These are phyloP conservation scores for Caenorhabditis briggsae DNA, from an alignment of 1,140 invertebrate species.

Conservation along the genomic window DNA sequence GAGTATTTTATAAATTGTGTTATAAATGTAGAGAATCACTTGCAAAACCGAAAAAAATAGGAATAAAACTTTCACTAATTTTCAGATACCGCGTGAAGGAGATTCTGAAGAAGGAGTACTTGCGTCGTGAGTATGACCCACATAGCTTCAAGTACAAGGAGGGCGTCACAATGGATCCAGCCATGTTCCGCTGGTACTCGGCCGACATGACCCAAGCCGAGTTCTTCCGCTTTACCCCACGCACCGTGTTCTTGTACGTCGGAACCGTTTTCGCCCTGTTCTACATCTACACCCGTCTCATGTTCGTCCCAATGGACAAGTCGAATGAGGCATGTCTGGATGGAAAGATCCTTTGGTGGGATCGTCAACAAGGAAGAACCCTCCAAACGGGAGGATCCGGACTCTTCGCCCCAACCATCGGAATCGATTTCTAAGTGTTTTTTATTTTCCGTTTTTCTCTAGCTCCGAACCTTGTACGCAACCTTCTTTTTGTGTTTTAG, in stretches of 20 bases:
- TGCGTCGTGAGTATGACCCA: conserved; percentile 75
- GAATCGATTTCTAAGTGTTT: conserved; percentile 68
- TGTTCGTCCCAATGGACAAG: conserved; percentile 67
- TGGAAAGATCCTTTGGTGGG: conserved; percentile 76
- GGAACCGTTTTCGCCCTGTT: conserved; percentile 68
- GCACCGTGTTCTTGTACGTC: conserved; percentile 73
- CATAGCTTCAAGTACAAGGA: conserved; percentile 78
- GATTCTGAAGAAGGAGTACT: conserved; percentile 77
- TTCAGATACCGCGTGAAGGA: conserved; percentile 77
- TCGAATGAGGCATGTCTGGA: conserved; percentile 71
- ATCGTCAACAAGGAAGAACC: conserved; percentile 69
- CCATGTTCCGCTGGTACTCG: conserved; percentile 78
- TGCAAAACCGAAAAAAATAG: not conserved
- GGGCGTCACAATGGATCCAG: conserved; percentile 76
- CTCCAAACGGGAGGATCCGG: conserved; percentile 70
- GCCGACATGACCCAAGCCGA: conserved; percentile 77
- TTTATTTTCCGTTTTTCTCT: conserved; percentile 4
- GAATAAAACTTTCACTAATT: conserved; percentile 56
- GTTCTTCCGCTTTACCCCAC: conserved; percentile 74
- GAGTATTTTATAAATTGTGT: too few relatives aligned
- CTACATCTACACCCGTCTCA: conserved; percentile 72
- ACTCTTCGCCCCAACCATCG: conserved; percentile 67
- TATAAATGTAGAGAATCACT: too few relatives aligned
- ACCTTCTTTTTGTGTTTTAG: not conserved
- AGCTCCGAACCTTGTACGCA: not conserved